Percentiles rank a stretch among this genome's conserved stretches.
Conservation (phyloP, 2,797 vertebrate genomes). For the Podargus strigoides region DNA sequence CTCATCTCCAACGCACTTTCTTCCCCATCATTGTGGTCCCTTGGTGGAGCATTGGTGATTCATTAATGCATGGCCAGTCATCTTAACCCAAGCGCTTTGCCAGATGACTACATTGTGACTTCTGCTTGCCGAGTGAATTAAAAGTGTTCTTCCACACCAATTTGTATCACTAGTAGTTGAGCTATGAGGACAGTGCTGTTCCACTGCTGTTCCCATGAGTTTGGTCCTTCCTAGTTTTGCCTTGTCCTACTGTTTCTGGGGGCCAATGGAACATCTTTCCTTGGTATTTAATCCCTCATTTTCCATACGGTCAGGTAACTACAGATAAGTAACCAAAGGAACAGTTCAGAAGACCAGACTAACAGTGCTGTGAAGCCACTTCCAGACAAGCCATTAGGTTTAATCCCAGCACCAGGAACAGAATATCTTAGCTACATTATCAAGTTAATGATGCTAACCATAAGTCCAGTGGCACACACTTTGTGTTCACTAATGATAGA, state of each 20-base stretch:
- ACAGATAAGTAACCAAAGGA: not conserved
- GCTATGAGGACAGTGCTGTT: not conserved
- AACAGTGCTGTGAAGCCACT: not conserved
- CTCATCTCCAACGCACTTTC: slow-evolving; percentile 12
- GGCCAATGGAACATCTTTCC: not conserved
- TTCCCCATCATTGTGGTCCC: not conserved
- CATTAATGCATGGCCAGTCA: not conserved
- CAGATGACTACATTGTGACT: not conserved
- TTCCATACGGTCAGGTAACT: not conserved
- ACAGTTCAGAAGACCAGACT: not conserved
- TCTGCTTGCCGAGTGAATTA: not conserved
- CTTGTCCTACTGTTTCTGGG: not conserved
- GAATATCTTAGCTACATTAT: not conserved
- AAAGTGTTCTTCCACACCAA: not conserved
- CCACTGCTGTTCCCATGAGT: not conserved
- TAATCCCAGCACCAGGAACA: not conserved
- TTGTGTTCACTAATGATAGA: not conserved
- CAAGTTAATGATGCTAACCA: not conserved
- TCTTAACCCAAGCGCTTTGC: not conserved
- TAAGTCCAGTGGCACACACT: not conserved
- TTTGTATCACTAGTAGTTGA: not conserved
- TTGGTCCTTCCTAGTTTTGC: not conserved
- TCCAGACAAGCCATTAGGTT: not conserved
- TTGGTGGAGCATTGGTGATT: slow-evolving; percentile 15
- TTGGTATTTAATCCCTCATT: not conserved